Evolutionary conservation across 2,113 vertebrate genomes (phyloP).

Genomic region (Atrichornis clamosus): DNA sequence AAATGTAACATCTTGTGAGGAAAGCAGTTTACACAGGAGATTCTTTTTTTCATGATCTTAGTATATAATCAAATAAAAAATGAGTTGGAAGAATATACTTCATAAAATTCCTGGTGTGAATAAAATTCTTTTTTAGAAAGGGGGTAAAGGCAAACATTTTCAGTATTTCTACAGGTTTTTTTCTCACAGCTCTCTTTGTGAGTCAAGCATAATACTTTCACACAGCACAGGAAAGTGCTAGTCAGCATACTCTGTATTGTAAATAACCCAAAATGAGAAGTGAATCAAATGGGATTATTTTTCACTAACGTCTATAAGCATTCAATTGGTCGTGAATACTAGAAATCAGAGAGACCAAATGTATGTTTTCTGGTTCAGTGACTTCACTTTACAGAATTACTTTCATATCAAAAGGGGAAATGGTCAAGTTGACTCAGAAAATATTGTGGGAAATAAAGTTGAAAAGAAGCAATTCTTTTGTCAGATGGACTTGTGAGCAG

Average conservation of each 20-base stretch:
- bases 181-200: background rate
- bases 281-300: conserved; percentile 49
- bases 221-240: background rate
- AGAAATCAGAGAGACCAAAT: conserved; percentile 36
- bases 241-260: conserved; percentile 19
- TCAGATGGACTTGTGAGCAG: background rate
- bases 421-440: conserved; percentile 43
- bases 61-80: background rate
- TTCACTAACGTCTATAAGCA: conserved; percentile 35
- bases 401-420: conserved; percentile 45
- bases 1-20: background rate
- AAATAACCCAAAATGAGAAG: conserved; percentile 49
- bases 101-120: background rate
- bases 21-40: background rate
- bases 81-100: background rate
- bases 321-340: conserved; percentile 52
- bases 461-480: conserved; percentile 22
- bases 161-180: background rate
- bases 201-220: background rate
- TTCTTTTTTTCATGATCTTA: background rate
- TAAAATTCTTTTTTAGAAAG: background rate
- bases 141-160: background rate
- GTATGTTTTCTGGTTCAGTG: conserved; percentile 30
- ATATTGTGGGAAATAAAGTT: conserved; percentile 19
- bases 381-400: conserved; percentile 26